Evolutionary conservation across 2,113 vertebrate species (phyloP).

Genomic region (Phasianus colchicus): DNA sequence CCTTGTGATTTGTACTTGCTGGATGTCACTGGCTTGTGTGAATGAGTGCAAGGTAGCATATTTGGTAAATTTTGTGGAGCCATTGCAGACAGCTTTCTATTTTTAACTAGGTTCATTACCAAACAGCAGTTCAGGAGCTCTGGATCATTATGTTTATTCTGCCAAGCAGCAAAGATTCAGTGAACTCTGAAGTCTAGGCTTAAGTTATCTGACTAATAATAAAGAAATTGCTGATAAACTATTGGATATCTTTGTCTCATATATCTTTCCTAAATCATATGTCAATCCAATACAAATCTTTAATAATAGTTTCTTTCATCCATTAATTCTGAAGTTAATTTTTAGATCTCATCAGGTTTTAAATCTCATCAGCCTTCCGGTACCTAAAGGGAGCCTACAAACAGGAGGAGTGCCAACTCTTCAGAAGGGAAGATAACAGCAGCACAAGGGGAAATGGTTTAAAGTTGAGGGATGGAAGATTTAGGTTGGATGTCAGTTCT

Average conservation of each 20-base stretch:
- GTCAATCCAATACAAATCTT: accelerated
- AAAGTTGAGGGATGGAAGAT: too few species aligned
- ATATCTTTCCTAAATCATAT: background rate
- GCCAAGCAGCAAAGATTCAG: background rate
- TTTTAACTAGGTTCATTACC: background rate
- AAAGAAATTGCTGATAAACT: background rate
- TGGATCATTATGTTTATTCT: background rate
- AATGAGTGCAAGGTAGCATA: background rate
- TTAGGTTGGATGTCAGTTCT: too few species aligned
- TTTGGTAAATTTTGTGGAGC: background rate
- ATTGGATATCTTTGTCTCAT: background rate
- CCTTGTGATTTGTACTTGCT: background rate
- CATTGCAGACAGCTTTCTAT: background rate
- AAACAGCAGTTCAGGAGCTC: background rate
- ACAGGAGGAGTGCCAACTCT: too few species aligned
- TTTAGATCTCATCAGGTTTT: background rate
- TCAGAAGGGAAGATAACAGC: too few species aligned
- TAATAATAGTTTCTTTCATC: background rate
- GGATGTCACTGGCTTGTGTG: background rate
- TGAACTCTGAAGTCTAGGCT: background rate
- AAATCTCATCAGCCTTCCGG: too few species aligned
- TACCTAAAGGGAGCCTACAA: too few species aligned
- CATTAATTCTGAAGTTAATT: background rate
- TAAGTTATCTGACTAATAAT: background rate
- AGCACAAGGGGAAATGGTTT: too few species aligned